A percentile compares a stretch with the other conserved stretches of the same genome.
Evolutionary conservation across 53 echinoderm and acorn worm species (phyloP).

Genomic region (Stichopus horrens): DNA sequence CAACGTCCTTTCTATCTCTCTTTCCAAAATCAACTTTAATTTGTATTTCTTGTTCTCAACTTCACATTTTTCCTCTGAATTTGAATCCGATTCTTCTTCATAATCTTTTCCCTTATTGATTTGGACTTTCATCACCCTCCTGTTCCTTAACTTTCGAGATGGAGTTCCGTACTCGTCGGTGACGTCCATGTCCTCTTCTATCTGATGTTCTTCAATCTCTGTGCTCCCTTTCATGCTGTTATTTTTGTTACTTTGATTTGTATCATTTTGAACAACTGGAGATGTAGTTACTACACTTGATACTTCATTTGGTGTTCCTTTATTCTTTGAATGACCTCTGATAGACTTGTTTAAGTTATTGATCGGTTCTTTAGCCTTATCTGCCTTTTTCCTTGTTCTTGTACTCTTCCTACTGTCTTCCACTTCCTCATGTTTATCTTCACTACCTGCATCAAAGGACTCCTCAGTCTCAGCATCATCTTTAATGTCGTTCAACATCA

Average conservation of each 20-base stretch:
- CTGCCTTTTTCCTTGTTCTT: not conserved
- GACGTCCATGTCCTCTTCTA: not conserved
- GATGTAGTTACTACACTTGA: not conserved
- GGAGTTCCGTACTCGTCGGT: not conserved
- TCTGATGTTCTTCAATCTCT: not conserved
- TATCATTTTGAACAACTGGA: not conserved
- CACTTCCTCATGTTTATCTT: not conserved
- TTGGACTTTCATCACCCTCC: not conserved
- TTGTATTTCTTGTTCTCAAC: not conserved
- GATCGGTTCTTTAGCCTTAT: not conserved
- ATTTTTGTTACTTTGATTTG: not conserved
- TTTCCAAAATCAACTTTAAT: not conserved
- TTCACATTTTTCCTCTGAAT: not conserved
- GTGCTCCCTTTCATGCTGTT: not conserved
- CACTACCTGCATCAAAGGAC: not conserved
- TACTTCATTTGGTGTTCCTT: not conserved
- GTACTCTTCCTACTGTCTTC: not conserved
- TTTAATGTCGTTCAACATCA: not conserved
- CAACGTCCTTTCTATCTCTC: not conserved
- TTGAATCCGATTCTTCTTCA: not conserved
- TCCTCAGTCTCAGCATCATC: not conserved
- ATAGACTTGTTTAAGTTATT: no score
- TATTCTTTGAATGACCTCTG: not conserved
- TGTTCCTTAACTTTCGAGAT: not conserved
- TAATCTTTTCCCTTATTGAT: not conserved